Conservation (phyloP, 2,888 invertebrate genomes). For the Bedellia somnulentella region DNA sequence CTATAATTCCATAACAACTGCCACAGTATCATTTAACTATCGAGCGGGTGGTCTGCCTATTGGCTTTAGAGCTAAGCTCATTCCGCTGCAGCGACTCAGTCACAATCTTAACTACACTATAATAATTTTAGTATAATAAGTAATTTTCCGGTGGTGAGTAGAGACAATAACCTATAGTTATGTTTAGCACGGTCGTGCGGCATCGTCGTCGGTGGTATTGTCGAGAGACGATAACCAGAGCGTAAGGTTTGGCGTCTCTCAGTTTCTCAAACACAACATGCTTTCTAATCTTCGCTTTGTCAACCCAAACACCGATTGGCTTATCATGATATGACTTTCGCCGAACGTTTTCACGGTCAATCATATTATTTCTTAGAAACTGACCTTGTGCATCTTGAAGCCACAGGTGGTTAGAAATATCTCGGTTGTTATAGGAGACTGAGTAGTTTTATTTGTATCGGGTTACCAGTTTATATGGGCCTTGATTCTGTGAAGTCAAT, state of each 20-base stretch:
- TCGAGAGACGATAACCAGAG: conserved; percentile 56
- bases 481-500: conserved; percentile 33
- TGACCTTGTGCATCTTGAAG: too few relatives aligned
- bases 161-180: conserved; percentile 5
- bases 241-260: conserved; percentile 44
- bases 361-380: conserved; percentile 42
- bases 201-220: conserved; percentile 13
- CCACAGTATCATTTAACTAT: too few relatives aligned
- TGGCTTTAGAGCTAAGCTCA: too few relatives aligned
- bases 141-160: conserved; percentile 7
- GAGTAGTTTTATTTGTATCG: too few relatives aligned
- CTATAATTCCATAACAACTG: too few relatives aligned
- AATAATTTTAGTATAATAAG: too few relatives aligned
- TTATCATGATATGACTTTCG: conserved; percentile 49
- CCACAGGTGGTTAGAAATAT: too few relatives aligned
- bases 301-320: conserved; percentile 48
- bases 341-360: conserved; percentile 58
- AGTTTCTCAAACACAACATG: conserved; percentile 48
- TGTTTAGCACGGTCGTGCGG: conserved; percentile 12
- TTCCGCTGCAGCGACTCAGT: too few relatives aligned
- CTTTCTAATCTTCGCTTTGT: conserved; percentile 60
- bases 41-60: too few relatives aligned
- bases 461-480: conserved; percentile 32
- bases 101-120: too few relatives aligned
- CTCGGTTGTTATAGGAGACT: too few relatives aligned